Base-by-base conservation (phyloP, 1,140 invertebrate species). In the Aphelenchoides besseyi region DNA sequence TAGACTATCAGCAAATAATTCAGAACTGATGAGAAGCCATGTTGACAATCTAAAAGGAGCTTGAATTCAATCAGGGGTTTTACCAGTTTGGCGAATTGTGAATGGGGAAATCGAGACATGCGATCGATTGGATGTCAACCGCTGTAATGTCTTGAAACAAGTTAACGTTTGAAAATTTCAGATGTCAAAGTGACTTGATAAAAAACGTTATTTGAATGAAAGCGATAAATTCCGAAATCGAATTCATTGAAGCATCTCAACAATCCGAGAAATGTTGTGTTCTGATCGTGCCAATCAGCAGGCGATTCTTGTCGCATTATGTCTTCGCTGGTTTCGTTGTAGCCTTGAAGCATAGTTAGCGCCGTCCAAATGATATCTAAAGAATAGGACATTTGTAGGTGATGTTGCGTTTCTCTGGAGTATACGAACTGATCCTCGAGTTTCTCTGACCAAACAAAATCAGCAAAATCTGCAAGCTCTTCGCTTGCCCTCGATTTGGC, bases 101-200 rank as follows among this genome's bases (percentile, higher is more conserved):
- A 67, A 35, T 82, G 76, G n/a, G 74, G 75, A 29, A 79, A 55
- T 1, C 70, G 37, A 23, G 36, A 28, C 26, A 35, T 59, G 23
- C 81, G 63, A 61, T 82, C 82, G 28, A 82, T 76, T 70, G 71
- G 74, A 74, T 68, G 2, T 82, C 74, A 59, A 78, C 55, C 1
- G 68, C 75, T 16, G 41, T 62, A 0, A 48, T 48, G 12, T 48
- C 12, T 23, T 48, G 41, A 12, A 48, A 23, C 23, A 12, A 12
- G 12, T 23, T 23, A 48, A 48, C 23, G 12, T 16, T 16, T 48
- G 12, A 48, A 48, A 48, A 23, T 16, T 16, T 12, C 41, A 48
- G 23, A 12, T 12, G 41, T 12, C 12, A 23, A 48, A 48, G 74
- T 59, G 36, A 72, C 55, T 75, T 84, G 79, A 37, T 84, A 81